These are phyloP conservation scores for Hirtodrosophila histrioides DNA, from an alignment of 2,888 invertebrate species.

Conservation along the genomic window DNA sequence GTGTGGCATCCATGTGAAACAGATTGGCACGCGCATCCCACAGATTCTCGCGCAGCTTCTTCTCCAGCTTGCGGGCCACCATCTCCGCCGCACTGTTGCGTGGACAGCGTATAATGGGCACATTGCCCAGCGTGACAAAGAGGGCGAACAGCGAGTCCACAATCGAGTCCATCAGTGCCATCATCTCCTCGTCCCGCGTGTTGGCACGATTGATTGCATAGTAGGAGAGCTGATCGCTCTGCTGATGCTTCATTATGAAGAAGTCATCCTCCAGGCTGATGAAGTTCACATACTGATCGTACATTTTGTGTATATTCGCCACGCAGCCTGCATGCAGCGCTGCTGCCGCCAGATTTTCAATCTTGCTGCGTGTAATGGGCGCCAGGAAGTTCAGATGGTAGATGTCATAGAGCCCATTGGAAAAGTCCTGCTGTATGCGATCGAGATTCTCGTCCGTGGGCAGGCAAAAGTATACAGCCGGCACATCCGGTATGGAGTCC, in stretches of 20 bases:
- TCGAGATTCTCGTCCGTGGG: constrained; percentile 98
- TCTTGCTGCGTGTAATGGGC: constrained; percentile 95
- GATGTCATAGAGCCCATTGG: constrained; percentile 95
- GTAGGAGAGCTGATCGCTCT: constrained; percentile 95
- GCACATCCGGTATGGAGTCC: constrained; percentile 98
- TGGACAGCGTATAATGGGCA: constrained; percentile 88
- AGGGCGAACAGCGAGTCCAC: constrained; percentile 99
- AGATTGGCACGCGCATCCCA: constrained; percentile 98
- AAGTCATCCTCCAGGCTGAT: constrained; percentile 99
- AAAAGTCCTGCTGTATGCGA: constrained; percentile 95
- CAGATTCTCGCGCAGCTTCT: constrained; percentile 97
- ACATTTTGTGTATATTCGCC: constrained; percentile 96
- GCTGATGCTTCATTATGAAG: constrained; percentile 96
- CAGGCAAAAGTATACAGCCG: constrained; percentile 98
- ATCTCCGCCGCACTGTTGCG: constrained; percentile 99
- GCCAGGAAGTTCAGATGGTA: constrained; percentile 99
- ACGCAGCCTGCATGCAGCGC: constrained; percentile 96
- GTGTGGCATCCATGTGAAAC: constrained; percentile 93
- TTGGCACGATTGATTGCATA: constrained; percentile 98
- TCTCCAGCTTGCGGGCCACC: constrained; percentile 98
- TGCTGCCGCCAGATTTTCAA: constrained; percentile 97
- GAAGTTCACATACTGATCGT: constrained; percentile 99
- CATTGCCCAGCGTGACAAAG: constrained; percentile 96
- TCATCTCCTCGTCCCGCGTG: constrained; percentile 97
- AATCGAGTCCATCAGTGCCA: constrained; percentile 95